Base-by-base conservation (phyloP, 2,797 vertebrate species). In the Philypnodon macrostomus region DNA sequence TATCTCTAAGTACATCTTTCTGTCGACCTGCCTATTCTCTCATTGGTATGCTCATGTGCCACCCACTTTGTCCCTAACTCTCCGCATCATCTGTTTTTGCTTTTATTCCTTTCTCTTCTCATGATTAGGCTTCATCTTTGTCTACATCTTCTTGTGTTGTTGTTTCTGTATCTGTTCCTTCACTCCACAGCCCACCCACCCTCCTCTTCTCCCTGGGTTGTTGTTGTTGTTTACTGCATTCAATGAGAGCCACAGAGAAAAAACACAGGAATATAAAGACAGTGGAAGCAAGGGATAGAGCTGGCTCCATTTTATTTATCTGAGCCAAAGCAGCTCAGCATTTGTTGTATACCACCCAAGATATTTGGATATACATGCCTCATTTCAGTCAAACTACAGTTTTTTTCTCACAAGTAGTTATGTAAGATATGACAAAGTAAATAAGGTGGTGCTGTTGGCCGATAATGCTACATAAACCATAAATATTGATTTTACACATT, bases 211-310 rank as follows among this genome's bases (percentile, higher is more conserved):
- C 50, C 56, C 45, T 14, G 5, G 35, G 67, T 77, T 77, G 63
- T 80, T 85, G 69, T 81, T 85, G 53, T 81, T 84, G 78, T 86
- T 85, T 83, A 84, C 81, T 70, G 79, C 61, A 63, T 80, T 75
- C 31, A 39, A 55, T 52, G 47, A 67, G 67, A 79, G 70, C 59
- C 53, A 38, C 38, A 30, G 35, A 70, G 51, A 67, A 21, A 39
- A 58, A 63, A 61, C 39, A 40, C 26, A 24, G 34, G 34, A 56
- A 56, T 50, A 56, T 65, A 75, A 65, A 37, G 57, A 68, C 62
- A 58, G 4, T 45, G 23, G 13, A 15, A 51, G 18, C 23, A 45
- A 23, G 40, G 35, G 16, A 32, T 8, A 56, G 36, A 60, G 48
- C 18, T 45, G 47, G 63, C 59, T 82, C 64, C 50, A 70, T 86